A percentile compares a stretch with the other conserved stretches of the same genome.
phyloP scores from a whole-genome alignment of 2,113 vertebrate species.

The Sceloporus undulatus region DNA sequence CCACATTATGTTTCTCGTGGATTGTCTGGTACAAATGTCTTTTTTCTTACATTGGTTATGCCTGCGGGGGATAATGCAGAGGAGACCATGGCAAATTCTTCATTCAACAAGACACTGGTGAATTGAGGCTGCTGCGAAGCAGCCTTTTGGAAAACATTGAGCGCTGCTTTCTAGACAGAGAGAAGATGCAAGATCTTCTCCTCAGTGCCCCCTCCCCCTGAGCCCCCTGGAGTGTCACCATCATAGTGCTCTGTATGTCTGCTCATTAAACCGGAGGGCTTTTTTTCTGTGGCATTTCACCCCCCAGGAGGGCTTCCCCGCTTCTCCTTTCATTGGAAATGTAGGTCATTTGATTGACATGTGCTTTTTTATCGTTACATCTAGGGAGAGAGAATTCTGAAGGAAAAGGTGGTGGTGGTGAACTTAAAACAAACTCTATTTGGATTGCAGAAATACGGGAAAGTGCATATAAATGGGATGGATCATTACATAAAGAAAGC shows the following conservation, averaged over 20 bases:
- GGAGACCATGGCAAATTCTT: slow-evolving; percentile 58
- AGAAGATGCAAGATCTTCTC: slow-evolving; percentile 59
- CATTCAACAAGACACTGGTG: slow-evolving; percentile 48
- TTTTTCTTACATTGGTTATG: slow-evolving; percentile 52
- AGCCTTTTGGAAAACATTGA: slow-evolving; percentile 76
- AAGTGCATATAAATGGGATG: not conserved
- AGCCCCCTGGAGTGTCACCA: slow-evolving; percentile 58
- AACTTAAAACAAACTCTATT: slow-evolving; percentile 16
- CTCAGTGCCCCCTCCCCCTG: slow-evolving; percentile 35
- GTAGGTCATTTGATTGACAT: slow-evolving; percentile 79
- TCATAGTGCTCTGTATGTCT: slow-evolving; percentile 55
- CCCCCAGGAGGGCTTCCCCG: slow-evolving; percentile 65
- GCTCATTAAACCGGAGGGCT: slow-evolving; percentile 77
- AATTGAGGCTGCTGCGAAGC: slow-evolving; percentile 62
- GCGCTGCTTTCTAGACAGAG: slow-evolving; percentile 81
- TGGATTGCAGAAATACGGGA: slow-evolving; percentile 45
- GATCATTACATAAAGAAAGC: slow-evolving; percentile 48
- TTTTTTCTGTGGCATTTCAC: slow-evolving; percentile 46
- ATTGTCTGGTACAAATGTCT: slow-evolving; percentile 65
- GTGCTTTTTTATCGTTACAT: slow-evolving; percentile 61
- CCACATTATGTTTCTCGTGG: slow-evolving; percentile 52
- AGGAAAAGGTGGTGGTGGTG: not conserved
- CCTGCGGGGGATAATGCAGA: slow-evolving; percentile 51
- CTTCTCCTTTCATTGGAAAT: slow-evolving; percentile 68
- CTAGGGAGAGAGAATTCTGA: slow-evolving; percentile 36